These are phyloP conservation scores for Aldrovandia affinis DNA, from an alignment of 2,797 vertebrate genomes.

Conservation along the genomic window DNA sequence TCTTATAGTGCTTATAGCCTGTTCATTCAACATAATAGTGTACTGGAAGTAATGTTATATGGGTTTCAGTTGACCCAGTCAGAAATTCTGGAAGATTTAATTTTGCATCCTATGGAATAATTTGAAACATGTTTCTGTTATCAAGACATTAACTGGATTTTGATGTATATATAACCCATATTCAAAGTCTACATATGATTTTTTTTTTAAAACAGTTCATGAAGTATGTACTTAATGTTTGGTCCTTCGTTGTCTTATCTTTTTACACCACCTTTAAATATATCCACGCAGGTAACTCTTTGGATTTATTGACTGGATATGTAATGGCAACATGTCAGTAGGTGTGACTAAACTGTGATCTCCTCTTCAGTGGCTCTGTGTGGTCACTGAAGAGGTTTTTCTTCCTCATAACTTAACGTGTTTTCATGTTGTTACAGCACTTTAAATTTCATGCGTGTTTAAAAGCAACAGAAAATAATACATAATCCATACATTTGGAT, in stretches of 20 bases:
- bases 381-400: slow-evolving; percentile 58
- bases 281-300: slow-evolving; percentile 42
- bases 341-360: slow-evolving; percentile 64
- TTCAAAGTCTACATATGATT: slow-evolving; percentile 4
- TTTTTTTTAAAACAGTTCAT: background rate
- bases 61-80: slow-evolving; percentile 5
- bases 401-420: slow-evolving; percentile 55
- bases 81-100: slow-evolving; percentile 16
- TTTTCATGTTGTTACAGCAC: slow-evolving; percentile 65
- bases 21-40: slow-evolving; percentile 36
- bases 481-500: slow-evolving; percentile 42
- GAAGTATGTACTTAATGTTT: slow-evolving; percentile 23
- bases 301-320: slow-evolving; percentile 43
- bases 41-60: slow-evolving; percentile 26
- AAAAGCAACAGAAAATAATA: slow-evolving; percentile 52
- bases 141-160: slow-evolving; percentile 17
- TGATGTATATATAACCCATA: slow-evolving; percentile 29
- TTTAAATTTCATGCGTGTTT: slow-evolving; percentile 63
- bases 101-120: slow-evolving; percentile 16
- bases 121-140: slow-evolving; percentile 14
- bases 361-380: slow-evolving; percentile 45
- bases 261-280: slow-evolving; percentile 25
- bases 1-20: slow-evolving; percentile 33
- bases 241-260: background rate
- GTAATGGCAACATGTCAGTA: slow-evolving; percentile 45